Conservation (phyloP, 1,140 invertebrate genomes). For the Drosophila teissieri region DNA sequence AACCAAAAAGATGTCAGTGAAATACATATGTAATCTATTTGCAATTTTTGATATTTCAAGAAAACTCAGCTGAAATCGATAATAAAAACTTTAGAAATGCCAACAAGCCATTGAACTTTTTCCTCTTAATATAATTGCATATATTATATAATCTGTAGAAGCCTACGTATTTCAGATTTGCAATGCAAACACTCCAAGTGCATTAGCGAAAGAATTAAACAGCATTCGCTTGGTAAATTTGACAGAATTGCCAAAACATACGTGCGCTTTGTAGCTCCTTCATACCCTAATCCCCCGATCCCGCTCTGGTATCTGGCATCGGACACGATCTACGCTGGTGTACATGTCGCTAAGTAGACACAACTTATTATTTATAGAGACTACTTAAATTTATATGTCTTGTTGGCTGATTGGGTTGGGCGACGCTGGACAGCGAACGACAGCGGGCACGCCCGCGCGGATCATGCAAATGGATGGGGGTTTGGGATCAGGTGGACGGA, state of each 20-base stretch:
- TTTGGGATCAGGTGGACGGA: neutral
- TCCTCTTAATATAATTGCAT: no score
- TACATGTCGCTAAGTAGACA: constrained; percentile 81
- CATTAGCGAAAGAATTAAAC: neutral
- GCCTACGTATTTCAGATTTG: no score
- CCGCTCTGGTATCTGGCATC: constrained; percentile 42
- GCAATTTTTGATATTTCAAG: constrained; percentile 65
- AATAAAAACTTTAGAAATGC: constrained; percentile 64
- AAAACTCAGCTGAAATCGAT: constrained; percentile 54
- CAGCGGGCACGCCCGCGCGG: constrained; percentile 63
- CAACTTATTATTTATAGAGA: constrained; percentile 80
- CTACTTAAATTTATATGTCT: constrained; percentile 67
- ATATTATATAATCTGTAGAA: no score
- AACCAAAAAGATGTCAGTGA: constrained; percentile 36
- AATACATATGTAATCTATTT: constrained; percentile 57
- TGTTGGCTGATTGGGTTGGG: constrained; percentile 67
- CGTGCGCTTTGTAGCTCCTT: constrained; percentile 17
- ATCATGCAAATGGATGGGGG: neutral
- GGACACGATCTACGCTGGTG: constrained; percentile 59
- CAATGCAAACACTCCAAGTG: neutral
- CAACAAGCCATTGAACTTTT: neutral
- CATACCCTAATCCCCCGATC: neutral
- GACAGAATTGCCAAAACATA: constrained; percentile 38
- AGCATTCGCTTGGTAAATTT: constrained; percentile 21
- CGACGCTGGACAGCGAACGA: constrained; percentile 63